These are phyloP conservation scores for Holocentrus rufus DNA, from an alignment of 2,797 vertebrate genomes.

Conservation along the genomic window DNA sequence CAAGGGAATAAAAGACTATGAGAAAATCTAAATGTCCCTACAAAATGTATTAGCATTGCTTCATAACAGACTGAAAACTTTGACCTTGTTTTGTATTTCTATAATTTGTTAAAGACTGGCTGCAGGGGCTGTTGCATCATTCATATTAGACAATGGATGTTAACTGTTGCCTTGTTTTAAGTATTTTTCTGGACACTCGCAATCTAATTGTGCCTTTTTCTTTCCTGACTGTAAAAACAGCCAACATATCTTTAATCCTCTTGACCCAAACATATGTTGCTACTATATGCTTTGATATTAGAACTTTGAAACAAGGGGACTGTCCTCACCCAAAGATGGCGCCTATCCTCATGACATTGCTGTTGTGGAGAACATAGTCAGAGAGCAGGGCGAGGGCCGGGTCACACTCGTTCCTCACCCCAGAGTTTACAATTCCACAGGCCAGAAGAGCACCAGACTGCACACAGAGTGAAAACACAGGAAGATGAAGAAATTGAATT, in stretches of 20 bases:
- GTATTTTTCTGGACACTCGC: not conserved
- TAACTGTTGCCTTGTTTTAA: no score
- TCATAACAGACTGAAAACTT: no score
- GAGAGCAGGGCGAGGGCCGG: constrained; percentile 96
- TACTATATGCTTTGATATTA: not conserved
- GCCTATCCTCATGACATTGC: constrained; percentile 97
- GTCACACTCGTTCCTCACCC: constrained; percentile 98
- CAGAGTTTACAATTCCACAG: constrained; percentile 97
- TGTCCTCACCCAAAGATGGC: constrained; percentile 96
- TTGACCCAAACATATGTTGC: not conserved
- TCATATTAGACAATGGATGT: no score
- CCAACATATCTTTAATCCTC: not conserved
- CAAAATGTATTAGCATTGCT: no score
- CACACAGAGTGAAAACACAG: constrained; percentile 24
- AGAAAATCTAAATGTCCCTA: no score
- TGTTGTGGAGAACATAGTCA: constrained; percentile 97
- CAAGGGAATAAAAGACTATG: no score
- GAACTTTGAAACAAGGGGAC: not conserved
- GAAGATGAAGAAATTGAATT: not conserved
- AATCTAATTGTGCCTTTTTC: not conserved
- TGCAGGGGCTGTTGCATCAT: no score
- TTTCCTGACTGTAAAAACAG: not conserved
- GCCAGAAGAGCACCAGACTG: constrained; percentile 97
- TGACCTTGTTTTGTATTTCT: no score
- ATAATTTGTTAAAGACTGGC: no score